phyloP scores from a whole-genome alignment of 2,797 vertebrate species.

The Cheirogaleus major region DNA sequence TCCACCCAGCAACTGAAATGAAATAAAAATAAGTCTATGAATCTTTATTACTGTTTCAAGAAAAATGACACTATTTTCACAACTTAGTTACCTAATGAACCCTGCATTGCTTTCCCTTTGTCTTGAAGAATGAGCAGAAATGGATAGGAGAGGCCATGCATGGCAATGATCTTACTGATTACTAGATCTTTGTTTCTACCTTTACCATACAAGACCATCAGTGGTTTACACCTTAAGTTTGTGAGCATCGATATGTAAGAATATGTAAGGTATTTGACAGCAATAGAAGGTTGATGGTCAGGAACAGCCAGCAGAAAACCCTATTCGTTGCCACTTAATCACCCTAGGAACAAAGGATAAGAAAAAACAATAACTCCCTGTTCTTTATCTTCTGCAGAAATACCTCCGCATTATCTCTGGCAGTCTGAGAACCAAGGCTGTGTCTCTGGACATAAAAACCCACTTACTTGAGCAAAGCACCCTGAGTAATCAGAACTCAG shows the following conservation, averaged over 20 bases:
- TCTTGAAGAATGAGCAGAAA: constrained; percentile 80
- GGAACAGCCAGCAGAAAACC: background rate
- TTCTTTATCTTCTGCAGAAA: constrained; percentile 36
- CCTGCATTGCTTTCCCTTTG: constrained; percentile 81
- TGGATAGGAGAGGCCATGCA: constrained; percentile 67
- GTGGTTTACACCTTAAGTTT: background rate
- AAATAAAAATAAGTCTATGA: constrained; percentile 85
- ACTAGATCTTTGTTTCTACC: constrained; percentile 45
- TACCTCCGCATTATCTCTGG: background rate
- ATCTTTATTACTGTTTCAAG: constrained; percentile 78
- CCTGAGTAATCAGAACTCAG: background rate
- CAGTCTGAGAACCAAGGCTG: constrained; percentile 22
- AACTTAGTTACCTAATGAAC: constrained; percentile 83
- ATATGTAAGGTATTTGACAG: constrained; percentile 21
- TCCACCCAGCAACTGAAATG: constrained; percentile 83
- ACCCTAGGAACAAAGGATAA: background rate
- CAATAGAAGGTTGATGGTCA: constrained; percentile 42
- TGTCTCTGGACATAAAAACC: constrained; percentile 10
- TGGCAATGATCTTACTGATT: constrained; percentile 67
- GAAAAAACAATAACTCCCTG: background rate
- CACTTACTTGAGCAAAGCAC: constrained; percentile 36
- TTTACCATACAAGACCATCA: background rate
- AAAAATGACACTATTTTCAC: constrained; percentile 83
- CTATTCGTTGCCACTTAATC: constrained; percentile 20
- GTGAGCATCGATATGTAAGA: constrained; percentile 29